Conservation (phyloP, 2,888 invertebrate species). For the Cheilosia scutellata region DNA sequence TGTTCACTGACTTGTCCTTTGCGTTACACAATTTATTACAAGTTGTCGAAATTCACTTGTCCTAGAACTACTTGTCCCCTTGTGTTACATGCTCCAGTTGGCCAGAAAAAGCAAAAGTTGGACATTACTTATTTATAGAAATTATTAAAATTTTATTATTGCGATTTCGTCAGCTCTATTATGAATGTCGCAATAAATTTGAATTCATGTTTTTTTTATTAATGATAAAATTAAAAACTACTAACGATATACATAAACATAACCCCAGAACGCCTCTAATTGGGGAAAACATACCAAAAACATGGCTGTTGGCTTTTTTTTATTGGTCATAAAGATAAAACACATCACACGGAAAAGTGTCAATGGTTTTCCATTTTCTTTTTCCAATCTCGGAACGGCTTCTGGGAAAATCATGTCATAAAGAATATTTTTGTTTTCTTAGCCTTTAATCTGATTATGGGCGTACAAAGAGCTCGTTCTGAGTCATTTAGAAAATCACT, state of each 20-base stretch:
- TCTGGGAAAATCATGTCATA: constrained; percentile 14
- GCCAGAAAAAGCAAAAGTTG: neutral
- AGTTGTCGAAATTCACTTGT: neutral
- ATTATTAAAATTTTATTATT: constrained; percentile 24
- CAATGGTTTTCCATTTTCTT: neutral
- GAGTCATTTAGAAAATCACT: constrained; percentile 2
- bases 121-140: constrained; percentile 31
- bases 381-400: neutral
- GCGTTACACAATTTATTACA: too few relatives aligned
- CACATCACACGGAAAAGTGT: constrained; percentile 7
- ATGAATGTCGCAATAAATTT: constrained; percentile 25
- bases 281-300: constrained; percentile 20
- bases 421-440: neutral
- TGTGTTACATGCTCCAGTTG: too few relatives aligned
- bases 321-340: constrained; percentile 30
- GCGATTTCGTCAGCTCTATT: constrained; percentile 19
- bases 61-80: too few relatives aligned
- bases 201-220: constrained; percentile 4
- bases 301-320: constrained; percentile 18
- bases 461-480: neutral
- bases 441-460: constrained; percentile 30
- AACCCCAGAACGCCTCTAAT: constrained; percentile 11
- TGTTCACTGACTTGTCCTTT: too few relatives aligned
- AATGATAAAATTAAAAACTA: constrained; percentile 13
- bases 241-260: neutral